These are phyloP conservation scores for Melanotaenia maccullochi DNA, from an alignment of 2,797 vertebrate genomes.

Conservation along the genomic window DNA sequence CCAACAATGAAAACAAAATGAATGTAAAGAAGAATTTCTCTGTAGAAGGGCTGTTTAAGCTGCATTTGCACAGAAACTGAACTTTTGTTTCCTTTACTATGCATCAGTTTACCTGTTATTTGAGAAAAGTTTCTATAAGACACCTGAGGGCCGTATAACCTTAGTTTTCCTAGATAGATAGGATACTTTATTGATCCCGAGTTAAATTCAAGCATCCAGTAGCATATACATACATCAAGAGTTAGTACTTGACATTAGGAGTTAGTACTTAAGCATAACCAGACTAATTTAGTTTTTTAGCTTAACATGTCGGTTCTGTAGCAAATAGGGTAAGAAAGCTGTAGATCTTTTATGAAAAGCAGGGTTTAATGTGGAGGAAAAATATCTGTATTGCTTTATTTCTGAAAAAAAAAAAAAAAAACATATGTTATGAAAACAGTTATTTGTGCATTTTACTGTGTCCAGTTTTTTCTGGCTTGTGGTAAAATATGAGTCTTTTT, in stretches of 20 bases:
- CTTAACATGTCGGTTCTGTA: no score
- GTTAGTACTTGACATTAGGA: no score
- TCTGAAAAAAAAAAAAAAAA: background rate
- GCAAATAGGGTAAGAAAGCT: background rate
- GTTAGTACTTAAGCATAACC: no score
- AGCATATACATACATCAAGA: no score
- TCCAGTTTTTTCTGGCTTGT: background rate
- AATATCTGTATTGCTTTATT: background rate
- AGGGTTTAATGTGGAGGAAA: no score
- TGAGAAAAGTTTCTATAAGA: slow-evolving; percentile 12
- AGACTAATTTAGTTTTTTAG: no score
- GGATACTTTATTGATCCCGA: no score
- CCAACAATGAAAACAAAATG: background rate
- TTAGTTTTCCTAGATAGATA: slow-evolving; percentile 14
- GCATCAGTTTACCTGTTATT: background rate
- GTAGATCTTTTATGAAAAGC: background rate
- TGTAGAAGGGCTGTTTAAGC: background rate
- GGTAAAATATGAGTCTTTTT: background rate
- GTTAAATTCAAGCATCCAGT: no score
- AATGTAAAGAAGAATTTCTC: background rate
- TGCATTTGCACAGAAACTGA: slow-evolving; percentile 27
- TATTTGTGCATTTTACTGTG: background rate
- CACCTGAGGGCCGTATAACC: slow-evolving; percentile 71
- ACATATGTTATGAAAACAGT: background rate
- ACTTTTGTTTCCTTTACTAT: background rate